Conservation (phyloP, 92 coral and sea anemone genomes). For the Epizoanthus ramosus region DNA sequence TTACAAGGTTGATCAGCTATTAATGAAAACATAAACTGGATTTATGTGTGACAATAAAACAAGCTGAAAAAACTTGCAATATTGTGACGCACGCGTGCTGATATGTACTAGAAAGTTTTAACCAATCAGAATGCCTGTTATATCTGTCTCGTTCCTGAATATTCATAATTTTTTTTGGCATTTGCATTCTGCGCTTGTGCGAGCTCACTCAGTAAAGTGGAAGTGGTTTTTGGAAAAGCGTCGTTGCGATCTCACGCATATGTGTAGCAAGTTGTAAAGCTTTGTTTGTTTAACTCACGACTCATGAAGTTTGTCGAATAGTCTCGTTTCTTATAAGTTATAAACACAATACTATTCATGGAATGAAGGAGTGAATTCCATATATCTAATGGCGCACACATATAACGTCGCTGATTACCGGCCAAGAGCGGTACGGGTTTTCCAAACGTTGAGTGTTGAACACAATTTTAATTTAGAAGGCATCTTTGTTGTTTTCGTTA, state of each 20-base stretch:
- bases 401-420: slow-evolving; percentile 13
- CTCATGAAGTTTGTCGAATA: slow-evolving; percentile 2
- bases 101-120: neutral
- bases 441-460: too few relatives aligned
- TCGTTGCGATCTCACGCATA: neutral
- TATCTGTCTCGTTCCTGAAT: slow-evolving; percentile 9
- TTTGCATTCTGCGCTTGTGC: slow-evolving; percentile 24
- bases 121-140: slow-evolving; percentile 12
- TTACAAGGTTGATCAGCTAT: too few relatives aligned
- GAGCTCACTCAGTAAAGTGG: neutral
- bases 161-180: neutral
- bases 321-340: neutral
- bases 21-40: too few relatives aligned
- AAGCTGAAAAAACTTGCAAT: neutral
- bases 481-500: neutral
- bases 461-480: neutral
- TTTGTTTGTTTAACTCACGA: slow-evolving; percentile 26
- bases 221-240: neutral
- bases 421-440: slow-evolving; percentile 23
- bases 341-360: neutral
- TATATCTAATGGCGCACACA: slow-evolving; percentile 6
- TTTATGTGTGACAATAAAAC: too few relatives aligned
- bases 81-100: neutral
- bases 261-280: neutral
- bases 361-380: slow-evolving; percentile 4